Evolutionary conservation across 2,797 vertebrate genomes (phyloP).

Genomic region (Sebastes cheni): DNA sequence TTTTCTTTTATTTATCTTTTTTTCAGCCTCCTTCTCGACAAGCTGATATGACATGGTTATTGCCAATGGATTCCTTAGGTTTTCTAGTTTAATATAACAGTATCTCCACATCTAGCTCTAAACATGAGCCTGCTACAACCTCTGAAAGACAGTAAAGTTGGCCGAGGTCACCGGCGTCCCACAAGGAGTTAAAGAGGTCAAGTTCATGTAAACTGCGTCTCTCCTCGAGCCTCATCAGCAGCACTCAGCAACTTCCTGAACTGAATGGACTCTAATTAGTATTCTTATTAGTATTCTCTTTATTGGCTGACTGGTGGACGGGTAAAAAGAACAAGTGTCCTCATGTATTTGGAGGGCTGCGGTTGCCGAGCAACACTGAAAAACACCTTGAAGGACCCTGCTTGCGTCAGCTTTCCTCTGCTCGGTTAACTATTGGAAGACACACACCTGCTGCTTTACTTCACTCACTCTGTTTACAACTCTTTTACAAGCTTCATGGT

Average conservation of each 20-base stretch:
- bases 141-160: too few relatives aligned
- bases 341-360: background rate
- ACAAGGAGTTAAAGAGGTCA: too few relatives aligned
- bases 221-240: background rate
- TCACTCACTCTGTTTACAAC: background rate
- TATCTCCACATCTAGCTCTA: too few relatives aligned
- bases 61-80: too few relatives aligned
- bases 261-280: background rate
- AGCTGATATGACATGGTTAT: too few relatives aligned
- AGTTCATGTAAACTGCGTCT: background rate
- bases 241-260: accelerated
- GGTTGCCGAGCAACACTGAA: conserved; percentile 13
- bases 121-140: too few relatives aligned
- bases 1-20: background rate
- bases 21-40: too few relatives aligned
- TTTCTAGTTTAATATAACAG: too few relatives aligned
- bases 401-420: background rate
- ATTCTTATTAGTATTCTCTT: background rate
- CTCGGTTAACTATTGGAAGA: background rate
- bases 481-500: background rate
- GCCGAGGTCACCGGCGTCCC: too few relatives aligned
- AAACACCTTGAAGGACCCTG: background rate
- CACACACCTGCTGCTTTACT: background rate
- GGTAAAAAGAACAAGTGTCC: background rate
- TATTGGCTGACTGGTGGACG: background rate